Conservation (phyloP, 2,113 vertebrate species). For the Aptenodytes patagonicus region DNA sequence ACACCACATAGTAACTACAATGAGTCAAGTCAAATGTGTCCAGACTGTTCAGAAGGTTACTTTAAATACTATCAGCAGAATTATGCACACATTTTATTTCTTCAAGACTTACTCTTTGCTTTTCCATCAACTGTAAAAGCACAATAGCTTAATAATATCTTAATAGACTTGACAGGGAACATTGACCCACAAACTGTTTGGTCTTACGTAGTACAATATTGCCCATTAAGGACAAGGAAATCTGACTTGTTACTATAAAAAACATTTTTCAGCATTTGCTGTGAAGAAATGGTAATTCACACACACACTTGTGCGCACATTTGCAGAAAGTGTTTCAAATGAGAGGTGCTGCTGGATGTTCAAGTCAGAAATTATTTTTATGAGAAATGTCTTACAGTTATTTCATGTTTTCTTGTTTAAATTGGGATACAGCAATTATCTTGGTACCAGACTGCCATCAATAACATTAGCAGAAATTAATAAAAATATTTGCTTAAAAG, state of each 20-base stretch:
- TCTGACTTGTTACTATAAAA: background rate
- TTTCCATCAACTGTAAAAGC: background rate
- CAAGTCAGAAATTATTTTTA: background rate
- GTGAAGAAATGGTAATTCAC: background rate
- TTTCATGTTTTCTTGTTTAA: background rate
- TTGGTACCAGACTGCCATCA: background rate
- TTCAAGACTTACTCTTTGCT: background rate
- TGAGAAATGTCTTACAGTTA: background rate
- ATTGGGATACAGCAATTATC: background rate
- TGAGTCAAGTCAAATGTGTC: background rate
- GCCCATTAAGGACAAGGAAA: background rate
- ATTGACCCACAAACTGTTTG: background rate
- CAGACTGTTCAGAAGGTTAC: background rate
- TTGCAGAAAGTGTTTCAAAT: background rate
- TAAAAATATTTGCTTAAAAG: background rate
- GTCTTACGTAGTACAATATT: background rate
- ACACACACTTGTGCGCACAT: accelerated
- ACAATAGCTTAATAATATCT: background rate
- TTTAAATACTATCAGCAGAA: background rate
- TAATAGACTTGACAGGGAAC: background rate
- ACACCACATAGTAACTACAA: background rate
- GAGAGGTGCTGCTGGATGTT: background rate
- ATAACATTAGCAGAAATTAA: background rate
- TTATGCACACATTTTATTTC: background rate
- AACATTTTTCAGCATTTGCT: background rate